Evolutionary conservation across 2,888 invertebrate genomes (phyloP).

Genomic region (Ophion costatus): DNA sequence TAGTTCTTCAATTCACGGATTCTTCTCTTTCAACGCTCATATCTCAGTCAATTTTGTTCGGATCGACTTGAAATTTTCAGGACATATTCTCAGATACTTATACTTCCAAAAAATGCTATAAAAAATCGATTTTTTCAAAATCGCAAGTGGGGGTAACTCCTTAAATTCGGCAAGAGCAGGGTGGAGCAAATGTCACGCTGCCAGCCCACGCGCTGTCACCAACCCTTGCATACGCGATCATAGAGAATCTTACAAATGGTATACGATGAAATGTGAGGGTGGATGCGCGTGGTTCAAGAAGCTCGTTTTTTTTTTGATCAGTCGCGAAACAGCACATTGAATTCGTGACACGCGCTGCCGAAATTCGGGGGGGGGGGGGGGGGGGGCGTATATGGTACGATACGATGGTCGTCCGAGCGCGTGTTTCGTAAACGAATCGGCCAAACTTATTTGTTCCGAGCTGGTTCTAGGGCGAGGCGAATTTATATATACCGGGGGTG

Average conservation of each 20-base stretch:
- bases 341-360: slow-evolving; percentile 35
- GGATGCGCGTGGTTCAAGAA: not conserved
- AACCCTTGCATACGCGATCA: not conserved
- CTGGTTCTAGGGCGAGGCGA: slow-evolving; percentile 51
- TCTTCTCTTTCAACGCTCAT: too few relatives aligned
- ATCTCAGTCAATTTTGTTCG: too few relatives aligned
- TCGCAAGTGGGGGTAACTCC: too few relatives aligned
- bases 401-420: slow-evolving; percentile 17
- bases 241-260: not conserved
- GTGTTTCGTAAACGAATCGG: slow-evolving; percentile 44
- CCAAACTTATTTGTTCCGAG: slow-evolving; percentile 50
- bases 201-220: slow-evolving; percentile 6
- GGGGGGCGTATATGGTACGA: not conserved
- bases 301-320: not conserved
- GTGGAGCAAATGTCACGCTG: not conserved
- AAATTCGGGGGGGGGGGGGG: too few relatives aligned
- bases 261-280: not conserved
- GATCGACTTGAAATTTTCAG: too few relatives aligned
- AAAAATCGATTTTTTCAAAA: too few relatives aligned
- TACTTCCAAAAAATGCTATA: too few relatives aligned
- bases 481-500: not conserved
- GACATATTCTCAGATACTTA: too few relatives aligned
- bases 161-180: not conserved
- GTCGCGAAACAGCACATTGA: slow-evolving; percentile 1
- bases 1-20: too few relatives aligned